These are phyloP conservation scores for Clarias macrocephalus DNA, from an alignment of 2,113 vertebrate species.

Conservation along the genomic window DNA sequence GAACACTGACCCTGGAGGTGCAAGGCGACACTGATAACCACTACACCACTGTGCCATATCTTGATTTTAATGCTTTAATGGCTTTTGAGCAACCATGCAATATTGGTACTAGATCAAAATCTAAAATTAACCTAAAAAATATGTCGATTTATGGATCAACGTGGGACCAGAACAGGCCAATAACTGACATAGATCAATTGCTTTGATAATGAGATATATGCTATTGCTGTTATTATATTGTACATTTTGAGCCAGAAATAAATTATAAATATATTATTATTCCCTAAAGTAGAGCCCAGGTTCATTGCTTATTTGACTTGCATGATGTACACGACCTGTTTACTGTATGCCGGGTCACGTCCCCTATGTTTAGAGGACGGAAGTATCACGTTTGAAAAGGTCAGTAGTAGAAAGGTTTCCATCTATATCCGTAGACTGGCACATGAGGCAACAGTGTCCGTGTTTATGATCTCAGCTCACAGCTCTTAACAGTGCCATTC, in stretches of 20 bases:
- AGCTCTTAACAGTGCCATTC: not conserved
- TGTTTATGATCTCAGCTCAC: slow-evolving; percentile 24
- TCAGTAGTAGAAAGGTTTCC: slow-evolving; percentile 7
- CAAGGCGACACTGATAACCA: no score
- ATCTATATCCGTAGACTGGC: slow-evolving; percentile 12
- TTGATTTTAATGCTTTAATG: not conserved
- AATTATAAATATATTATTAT: not conserved
- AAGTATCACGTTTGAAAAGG: slow-evolving; percentile 26
- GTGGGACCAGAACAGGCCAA: not conserved
- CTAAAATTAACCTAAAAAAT: not conserved
- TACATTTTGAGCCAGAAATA: not conserved
- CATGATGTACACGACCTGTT: not conserved
- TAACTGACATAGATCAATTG: not conserved
- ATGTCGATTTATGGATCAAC: not conserved
- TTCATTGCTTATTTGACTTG: not conserved
- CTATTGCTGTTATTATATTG: not conserved
- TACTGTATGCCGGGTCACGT: not conserved
- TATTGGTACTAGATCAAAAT: not conserved
- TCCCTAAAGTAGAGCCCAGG: not conserved
- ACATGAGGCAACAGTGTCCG: slow-evolving; percentile 10
- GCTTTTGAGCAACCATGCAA: not conserved
- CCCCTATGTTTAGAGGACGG: not conserved
- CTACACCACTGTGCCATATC: not conserved
- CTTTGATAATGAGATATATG: not conserved
- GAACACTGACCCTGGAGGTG: no score